Base-by-base conservation (phyloP, 2,888 invertebrate genomes). In the Syrista parreyssii region DNA sequence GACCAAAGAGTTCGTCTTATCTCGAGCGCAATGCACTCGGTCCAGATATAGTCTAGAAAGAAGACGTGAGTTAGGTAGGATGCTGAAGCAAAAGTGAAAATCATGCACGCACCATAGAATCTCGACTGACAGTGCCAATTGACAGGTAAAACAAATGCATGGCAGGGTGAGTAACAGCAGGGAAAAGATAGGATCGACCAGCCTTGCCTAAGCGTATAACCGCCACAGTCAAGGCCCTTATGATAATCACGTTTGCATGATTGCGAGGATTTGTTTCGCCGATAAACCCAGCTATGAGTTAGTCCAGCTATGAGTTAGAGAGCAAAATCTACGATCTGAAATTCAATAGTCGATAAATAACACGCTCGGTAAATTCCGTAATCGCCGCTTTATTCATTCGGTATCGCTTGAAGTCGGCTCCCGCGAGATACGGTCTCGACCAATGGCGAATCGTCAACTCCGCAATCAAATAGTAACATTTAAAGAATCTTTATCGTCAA, bases 261-360 rank as follows among this genome's bases (percentile, higher is more conserved):
- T 88, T 84, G 82, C 82, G 75, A 82, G 86, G 87, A 86, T 87
- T 87, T 84, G 84, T 85, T 86, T 85, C 80, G 77, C 76, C 84
- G 84, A 87, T 87, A 87, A 87, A 83, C 82, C 79, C 81, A 79
- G 81, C 85, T 86, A 86, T 86, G 87, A 88, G 86, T 87, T 87
- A 86, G 76, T 80, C 78, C 81, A 79, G 81, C 85, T 86, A 86
- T 86, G 87, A 88, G 86, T 87, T 87, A 86, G 84, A 83, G 84
- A 79, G 80, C 78, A 79, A 85, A 88, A 88, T 84, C 85, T 83
- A 83, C 81, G 82, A 85, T 86, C 83, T 85, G 86, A 85, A 88
- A 88, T 88, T 88, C 88, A 88, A 89, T 88, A 84, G 87, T 82
- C 86, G 84, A 87, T 88, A 88, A 88, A 87, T 88, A 88, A 88